Conservation (phyloP, 2,797 vertebrate species). For the Martes flavigula region DNA sequence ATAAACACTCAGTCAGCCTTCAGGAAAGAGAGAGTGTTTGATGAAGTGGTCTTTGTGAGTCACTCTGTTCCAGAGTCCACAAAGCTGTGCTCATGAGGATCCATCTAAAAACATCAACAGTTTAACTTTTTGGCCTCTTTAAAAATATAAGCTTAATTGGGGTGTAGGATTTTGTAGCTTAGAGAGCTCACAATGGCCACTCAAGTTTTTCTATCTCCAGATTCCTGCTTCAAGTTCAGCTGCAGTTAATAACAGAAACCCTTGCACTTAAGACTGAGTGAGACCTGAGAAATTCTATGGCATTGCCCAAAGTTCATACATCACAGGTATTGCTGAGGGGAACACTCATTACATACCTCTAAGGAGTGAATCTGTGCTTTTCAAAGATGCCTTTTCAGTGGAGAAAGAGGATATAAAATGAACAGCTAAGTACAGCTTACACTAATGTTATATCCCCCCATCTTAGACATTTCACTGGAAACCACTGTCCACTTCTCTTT, state of each 20-base stretch:
- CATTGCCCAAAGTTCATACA: background rate
- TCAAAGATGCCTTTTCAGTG: background rate
- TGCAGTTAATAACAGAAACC: background rate
- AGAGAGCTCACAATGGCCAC: background rate
- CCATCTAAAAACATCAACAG: background rate
- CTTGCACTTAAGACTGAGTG: background rate
- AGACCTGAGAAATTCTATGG: background rate
- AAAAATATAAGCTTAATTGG: conserved; percentile 18
- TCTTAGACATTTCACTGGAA: background rate
- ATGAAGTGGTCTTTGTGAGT: background rate
- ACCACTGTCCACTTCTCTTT: background rate
- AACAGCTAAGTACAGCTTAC: background rate
- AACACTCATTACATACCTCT: background rate
- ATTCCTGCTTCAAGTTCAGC: background rate
- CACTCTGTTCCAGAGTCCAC: background rate
- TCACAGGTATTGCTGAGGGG: background rate
- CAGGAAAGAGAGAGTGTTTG: background rate
- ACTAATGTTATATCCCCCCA: background rate
- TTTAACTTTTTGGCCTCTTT: background rate
- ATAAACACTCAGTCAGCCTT: background rate
- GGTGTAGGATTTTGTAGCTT: background rate
- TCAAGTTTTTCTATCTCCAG: background rate
- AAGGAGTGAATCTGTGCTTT: background rate
- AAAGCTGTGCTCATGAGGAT: background rate
- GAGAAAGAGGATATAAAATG: background rate